Percentiles rank a stretch among this genome's conserved stretches.
phyloP scores from a whole-genome alignment of 2,113 vertebrate species.

The Etheostoma cragini region DNA sequence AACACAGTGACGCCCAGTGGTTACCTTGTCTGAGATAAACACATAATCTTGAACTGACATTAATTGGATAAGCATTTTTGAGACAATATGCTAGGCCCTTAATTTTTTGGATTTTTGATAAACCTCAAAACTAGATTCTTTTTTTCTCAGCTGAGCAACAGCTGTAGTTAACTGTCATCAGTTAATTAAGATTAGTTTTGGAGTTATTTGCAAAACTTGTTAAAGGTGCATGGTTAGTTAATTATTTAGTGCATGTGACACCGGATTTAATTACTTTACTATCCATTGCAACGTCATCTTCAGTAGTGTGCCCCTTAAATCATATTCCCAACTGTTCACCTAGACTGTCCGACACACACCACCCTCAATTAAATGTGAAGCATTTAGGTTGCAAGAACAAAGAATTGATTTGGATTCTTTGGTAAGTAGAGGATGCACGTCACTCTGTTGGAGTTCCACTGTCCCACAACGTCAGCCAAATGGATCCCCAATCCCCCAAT shows the following conservation, averaged over 20 bases:
- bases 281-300: constrained; percentile 42
- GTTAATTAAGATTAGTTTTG: constrained; percentile 37
- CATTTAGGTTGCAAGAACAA: constrained; percentile 70
- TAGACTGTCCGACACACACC: constrained; percentile 1
- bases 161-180: constrained; percentile 17
- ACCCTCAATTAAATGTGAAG: constrained; percentile 25
- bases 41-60: neutral
- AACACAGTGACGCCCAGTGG: constrained; percentile 1
- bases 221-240: constrained; percentile 31
- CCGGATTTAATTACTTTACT: constrained; percentile 6
- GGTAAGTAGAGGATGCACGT: constrained; percentile 85
- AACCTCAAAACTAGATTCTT: neutral
- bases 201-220: constrained; percentile 27
- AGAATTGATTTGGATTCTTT: constrained; percentile 85
- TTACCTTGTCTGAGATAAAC: neutral
- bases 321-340: constrained; percentile 10
- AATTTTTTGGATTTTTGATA: neutral
- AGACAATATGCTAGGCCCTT: neutral
- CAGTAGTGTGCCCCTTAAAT: constrained; percentile 50
- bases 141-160: constrained; percentile 44
- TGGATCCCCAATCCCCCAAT: constrained; percentile 2
- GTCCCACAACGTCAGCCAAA: constrained; percentile 64
- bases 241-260: constrained; percentile 29
- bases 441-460: constrained; percentile 62
- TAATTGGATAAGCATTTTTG: neutral